These are phyloP conservation scores for Leucophenga varia DNA, from an alignment of 1,140 invertebrate species.

Conservation along the genomic window DNA sequence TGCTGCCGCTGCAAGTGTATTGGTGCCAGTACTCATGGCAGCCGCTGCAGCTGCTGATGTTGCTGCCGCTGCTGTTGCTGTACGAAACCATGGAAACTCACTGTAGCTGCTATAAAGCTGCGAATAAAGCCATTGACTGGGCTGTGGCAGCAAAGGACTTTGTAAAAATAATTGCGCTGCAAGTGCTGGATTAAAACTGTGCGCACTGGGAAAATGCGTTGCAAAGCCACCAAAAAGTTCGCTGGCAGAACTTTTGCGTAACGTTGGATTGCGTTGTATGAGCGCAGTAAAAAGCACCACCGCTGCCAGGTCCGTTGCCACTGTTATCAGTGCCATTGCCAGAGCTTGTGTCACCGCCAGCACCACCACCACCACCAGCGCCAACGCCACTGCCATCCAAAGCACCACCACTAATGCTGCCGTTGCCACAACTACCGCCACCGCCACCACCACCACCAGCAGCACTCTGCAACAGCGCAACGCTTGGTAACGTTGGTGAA, in stretches of 20 bases:
- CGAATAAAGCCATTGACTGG: constrained; percentile 72
- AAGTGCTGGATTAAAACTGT: constrained; percentile 67
- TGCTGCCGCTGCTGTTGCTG: constrained; percentile 23
- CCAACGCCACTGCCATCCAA: constrained; percentile 23
- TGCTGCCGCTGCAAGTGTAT: constrained; percentile 1
- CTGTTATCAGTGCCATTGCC: constrained; percentile 19
- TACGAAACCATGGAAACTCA: constrained; percentile 63
- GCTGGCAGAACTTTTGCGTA: constrained; percentile 36
- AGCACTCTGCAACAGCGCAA: too few species aligned
- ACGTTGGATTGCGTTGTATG: constrained; percentile 36
- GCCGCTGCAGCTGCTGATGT: constrained; percentile 5
- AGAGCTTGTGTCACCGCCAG: constrained; percentile 20
- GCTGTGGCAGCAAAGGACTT: constrained; percentile 68
- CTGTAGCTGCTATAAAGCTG: constrained; percentile 67
- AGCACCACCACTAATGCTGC: constrained; percentile 24
- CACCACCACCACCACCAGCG: constrained; percentile 5
- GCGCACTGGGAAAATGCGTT: constrained; percentile 55
- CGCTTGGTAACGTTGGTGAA: constrained; percentile 45
- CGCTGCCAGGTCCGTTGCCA: too few species aligned
- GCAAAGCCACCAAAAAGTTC: constrained; percentile 56
- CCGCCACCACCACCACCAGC: constrained; percentile 25
- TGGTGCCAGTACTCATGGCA: constrained; percentile 1
- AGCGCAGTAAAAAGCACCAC: constrained; percentile 54
- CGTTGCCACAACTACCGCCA: constrained; percentile 5
- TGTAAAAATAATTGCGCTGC: constrained; percentile 71